Percentiles rank a stretch among this genome's conserved stretches.
Evolutionary conservation across 2,113 vertebrate species (phyloP).

Genomic region (Leucosticte australis): DNA sequence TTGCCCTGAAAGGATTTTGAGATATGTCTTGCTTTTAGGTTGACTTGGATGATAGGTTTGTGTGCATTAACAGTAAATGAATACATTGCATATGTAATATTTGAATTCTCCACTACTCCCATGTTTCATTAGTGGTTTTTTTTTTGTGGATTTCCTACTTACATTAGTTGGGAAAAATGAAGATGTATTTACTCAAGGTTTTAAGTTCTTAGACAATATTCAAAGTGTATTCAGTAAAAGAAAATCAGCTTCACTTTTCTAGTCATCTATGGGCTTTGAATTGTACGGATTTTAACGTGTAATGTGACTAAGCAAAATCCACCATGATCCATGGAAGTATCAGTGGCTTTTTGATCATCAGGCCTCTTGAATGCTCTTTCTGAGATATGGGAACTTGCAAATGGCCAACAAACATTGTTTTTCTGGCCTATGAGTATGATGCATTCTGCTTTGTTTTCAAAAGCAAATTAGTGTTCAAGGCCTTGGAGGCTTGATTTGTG

Average conservation of each 20-base stretch:
- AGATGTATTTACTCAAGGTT: neutral
- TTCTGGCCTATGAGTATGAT: neutral
- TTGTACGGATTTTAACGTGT: neutral
- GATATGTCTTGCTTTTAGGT: neutral
- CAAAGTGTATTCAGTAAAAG: neutral
- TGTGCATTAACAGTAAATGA: neutral
- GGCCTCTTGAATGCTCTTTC: neutral
- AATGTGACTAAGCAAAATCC: neutral
- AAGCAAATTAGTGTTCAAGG: neutral
- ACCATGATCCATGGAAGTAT: neutral
- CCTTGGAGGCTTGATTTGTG: neutral
- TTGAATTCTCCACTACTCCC: neutral
- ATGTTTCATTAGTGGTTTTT: rapidly evolving
- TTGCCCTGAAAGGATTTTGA: neutral
- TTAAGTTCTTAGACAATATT: neutral
- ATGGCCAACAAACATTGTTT: neutral
- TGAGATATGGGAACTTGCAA: neutral
- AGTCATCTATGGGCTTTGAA: neutral
- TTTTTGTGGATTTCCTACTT: neutral
- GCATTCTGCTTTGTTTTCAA: neutral
- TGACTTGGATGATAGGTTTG: neutral
- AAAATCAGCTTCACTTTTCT: neutral
- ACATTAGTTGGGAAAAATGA: neutral
- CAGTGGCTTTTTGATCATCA: neutral
- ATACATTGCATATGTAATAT: neutral